phyloP scores from a whole-genome alignment of 2,797 vertebrate species.

The Molossus molossus region DNA sequence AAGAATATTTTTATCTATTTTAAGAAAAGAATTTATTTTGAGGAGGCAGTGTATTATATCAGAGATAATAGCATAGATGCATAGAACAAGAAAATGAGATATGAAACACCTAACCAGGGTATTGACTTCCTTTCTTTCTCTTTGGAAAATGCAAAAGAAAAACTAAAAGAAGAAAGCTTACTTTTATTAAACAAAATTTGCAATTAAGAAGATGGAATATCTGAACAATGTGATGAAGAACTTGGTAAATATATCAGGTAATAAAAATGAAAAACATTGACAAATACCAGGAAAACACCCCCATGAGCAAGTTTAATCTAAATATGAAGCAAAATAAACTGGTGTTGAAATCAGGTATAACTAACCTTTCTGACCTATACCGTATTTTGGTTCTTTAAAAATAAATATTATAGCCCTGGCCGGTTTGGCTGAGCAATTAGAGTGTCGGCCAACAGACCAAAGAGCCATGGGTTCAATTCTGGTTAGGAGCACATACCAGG shows the following conservation, averaged over 20 bases:
- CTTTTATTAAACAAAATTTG: not conserved
- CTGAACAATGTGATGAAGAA: not conserved
- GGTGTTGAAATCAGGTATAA: not conserved
- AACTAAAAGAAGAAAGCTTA: not conserved
- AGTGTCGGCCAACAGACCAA: no score
- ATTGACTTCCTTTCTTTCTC: not conserved
- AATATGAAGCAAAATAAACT: not conserved
- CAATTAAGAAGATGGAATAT: not conserved
- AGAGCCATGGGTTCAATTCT: no score
- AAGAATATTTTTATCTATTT: not conserved
- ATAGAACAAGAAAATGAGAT: not conserved
- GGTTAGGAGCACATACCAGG: no score
- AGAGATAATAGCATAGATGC: not conserved
- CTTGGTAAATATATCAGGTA: not conserved
- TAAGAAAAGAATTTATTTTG: not conserved
- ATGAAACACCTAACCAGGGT: not conserved
- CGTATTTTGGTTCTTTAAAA: not conserved
- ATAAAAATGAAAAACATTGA: not conserved
- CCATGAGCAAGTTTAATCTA: not conserved
- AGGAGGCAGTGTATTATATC: not conserved
- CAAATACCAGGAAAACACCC: not conserved
- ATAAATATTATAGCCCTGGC: not conserved
- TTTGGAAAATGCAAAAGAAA: conserved; percentile 6
- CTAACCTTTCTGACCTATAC: not conserved
- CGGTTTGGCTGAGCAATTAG: no score